A percentile compares a stretch with the other conserved stretches of the same genome.
These are phyloP conservation scores for Porphyrio hochstetteri DNA, from an alignment of 2,113 vertebrate genomes.

Conservation along the genomic window DNA sequence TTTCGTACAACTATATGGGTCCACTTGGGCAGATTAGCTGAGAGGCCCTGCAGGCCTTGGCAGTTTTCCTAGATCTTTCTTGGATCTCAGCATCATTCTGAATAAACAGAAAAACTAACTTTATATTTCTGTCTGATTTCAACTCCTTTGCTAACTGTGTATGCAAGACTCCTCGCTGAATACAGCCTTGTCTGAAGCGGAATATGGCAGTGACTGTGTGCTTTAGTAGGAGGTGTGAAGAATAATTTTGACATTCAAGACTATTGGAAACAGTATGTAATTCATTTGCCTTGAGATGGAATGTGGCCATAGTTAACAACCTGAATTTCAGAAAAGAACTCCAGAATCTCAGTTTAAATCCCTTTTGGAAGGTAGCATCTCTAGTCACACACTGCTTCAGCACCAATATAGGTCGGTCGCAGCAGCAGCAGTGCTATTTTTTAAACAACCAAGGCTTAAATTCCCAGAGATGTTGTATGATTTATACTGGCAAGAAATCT, in stretches of 20 bases:
- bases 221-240: slow-evolving; percentile 67
- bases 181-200: slow-evolving; percentile 60
- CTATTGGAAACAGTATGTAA: slow-evolving; percentile 62
- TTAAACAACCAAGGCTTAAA: neutral
- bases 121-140: slow-evolving; percentile 20
- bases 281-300: slow-evolving; percentile 61
- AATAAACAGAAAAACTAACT: slow-evolving; percentile 8
- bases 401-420: neutral
- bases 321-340: slow-evolving; percentile 24
- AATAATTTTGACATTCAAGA: slow-evolving; percentile 67
- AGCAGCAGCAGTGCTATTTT: neutral
- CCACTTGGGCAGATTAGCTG: neutral
- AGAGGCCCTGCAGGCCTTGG: neutral
- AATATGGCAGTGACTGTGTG: slow-evolving; percentile 54
- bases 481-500: slow-evolving; percentile 22
- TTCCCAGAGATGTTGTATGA: slow-evolving; percentile 19
- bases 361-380: slow-evolving; percentile 26
- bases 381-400: neutral
- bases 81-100: slow-evolving; percentile 7
- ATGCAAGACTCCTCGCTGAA: slow-evolving; percentile 29
- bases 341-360: slow-evolving; percentile 13
- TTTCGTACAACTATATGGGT: neutral
- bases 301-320: slow-evolving; percentile 50
- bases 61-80: neutral
- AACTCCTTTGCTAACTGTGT: slow-evolving; percentile 5